These are phyloP conservation scores for Scaptodrosophila lebanonensis DNA, from an alignment of 1,140 invertebrate genomes.

Conservation along the genomic window DNA sequence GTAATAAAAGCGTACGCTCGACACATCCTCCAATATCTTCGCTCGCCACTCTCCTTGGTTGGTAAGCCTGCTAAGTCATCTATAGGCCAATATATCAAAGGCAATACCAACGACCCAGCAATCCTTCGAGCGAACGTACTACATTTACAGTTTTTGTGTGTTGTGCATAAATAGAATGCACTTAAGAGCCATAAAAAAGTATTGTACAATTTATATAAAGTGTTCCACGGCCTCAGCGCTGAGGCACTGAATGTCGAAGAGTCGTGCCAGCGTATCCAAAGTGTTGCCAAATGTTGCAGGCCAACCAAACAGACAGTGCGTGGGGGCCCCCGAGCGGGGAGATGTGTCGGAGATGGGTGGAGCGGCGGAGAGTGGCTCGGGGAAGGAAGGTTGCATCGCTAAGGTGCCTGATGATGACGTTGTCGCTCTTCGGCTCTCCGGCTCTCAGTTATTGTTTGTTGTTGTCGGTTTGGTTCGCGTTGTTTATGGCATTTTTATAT, in stretches of 20 bases:
- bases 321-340: slow-evolving; percentile 30
- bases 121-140: too few relatives aligned
- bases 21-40: too few relatives aligned
- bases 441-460: slow-evolving; percentile 28
- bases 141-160: too few relatives aligned
- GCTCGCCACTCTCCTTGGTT: background rate
- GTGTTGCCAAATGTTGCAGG: slow-evolving; percentile 70
- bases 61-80: too few relatives aligned
- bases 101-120: too few relatives aligned
- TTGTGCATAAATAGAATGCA: slow-evolving; percentile 38
- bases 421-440: slow-evolving; percentile 47
- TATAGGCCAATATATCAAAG: too few relatives aligned
- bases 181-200: slow-evolving; percentile 64
- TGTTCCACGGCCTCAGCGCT: slow-evolving; percentile 36
- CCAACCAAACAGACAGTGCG: slow-evolving; percentile 46
- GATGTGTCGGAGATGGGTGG: slow-evolving; percentile 3
- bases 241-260: slow-evolving; percentile 25
- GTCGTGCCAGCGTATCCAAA: slow-evolving; percentile 58
- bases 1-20: slow-evolving; percentile 56
- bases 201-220: slow-evolving; percentile 75
- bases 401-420: slow-evolving; percentile 43
- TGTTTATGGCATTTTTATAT: slow-evolving; percentile 71
- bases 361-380: too few relatives aligned
- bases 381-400: too few relatives aligned
- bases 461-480: slow-evolving; percentile 53